These are phyloP conservation scores for Chrysolina americana DNA, from an alignment of 2,888 invertebrate genomes.

Conservation along the genomic window DNA sequence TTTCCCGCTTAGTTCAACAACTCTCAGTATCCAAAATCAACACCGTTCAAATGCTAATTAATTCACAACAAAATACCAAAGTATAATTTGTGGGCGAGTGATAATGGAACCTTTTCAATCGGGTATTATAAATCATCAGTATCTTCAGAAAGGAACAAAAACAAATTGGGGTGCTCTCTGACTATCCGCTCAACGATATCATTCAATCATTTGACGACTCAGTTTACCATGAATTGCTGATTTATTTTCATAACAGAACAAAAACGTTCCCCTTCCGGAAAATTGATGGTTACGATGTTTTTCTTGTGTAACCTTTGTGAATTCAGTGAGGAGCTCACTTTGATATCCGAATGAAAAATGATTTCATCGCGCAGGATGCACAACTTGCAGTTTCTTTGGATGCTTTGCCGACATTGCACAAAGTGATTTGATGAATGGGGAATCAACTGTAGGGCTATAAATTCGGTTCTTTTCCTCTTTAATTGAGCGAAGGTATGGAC, in stretches of 20 bases:
- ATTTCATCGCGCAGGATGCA: neutral
- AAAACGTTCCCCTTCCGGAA: neutral
- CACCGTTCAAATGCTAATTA: neutral
- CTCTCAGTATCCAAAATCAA: neutral
- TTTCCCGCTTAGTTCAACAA: no score
- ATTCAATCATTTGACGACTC: slow-evolving; percentile 16
- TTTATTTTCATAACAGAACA: slow-evolving; percentile 8
- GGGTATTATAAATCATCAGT: slow-evolving; percentile 1
- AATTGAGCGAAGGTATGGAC: neutral
- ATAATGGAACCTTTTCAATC: neutral
- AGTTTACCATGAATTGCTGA: slow-evolving; percentile 9
- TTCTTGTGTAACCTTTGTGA: neutral
- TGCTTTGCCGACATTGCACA: no score
- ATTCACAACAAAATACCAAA: neutral
- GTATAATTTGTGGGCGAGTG: neutral
- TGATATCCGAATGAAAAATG: neutral
- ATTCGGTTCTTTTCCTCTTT: neutral
- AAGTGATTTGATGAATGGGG: neutral
- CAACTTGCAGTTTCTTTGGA: neutral
- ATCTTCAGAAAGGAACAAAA: slow-evolving; percentile 5
- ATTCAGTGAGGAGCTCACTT: neutral
- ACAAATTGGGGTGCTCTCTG: slow-evolving; percentile 6
- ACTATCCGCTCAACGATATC: slow-evolving; percentile 1
- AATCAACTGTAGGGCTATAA: neutral
- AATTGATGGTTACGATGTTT: slow-evolving; percentile 7